Evolutionary conservation across 2,113 vertebrate genomes (phyloP), one percentile per base, ranked within the genome.

Genomic region (Engraulis encrasicolus): DNA sequence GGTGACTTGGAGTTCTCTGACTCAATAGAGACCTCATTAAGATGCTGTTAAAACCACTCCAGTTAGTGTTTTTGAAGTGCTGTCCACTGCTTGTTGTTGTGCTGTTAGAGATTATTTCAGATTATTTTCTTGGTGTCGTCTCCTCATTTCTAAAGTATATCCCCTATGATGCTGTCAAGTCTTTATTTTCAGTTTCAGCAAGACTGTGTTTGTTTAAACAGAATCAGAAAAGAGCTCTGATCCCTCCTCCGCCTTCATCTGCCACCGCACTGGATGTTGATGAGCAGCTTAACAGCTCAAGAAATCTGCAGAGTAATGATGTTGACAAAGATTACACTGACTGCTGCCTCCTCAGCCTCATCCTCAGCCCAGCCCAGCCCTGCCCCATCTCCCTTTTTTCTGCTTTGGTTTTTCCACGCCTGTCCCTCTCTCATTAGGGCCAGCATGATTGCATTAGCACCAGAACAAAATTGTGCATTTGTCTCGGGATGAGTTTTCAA

Each of bases 361-460:
- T n/a, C n/a, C n/a, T n/a, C n/a, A n/a, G n/a, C n/a, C n/a, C n/a
- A n/a, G n/a, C n/a, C n/a, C n/a, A n/a, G n/a, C n/a, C n/a, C n/a
- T n/a, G n/a, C n/a, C n/a, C n/a, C n/a, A n/a, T n/a, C 45, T 45
- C 78, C 34, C 40, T 45, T 45, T n/a, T n/a, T 37, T 80, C 23
- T 49, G 27, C 27, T 52, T 77, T 17, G 17, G 34, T 50, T 81
- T 50, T 81, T 48, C 50, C 50, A 18, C 34, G 31, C 48, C 36
- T 49, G 61, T 81, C 48, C 83, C 61, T 45, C 61, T 45, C 79
- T 85, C 83, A 78, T 81, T 85, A 78, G 61, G n/a, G 45, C 81
- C 61, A 40, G 83, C 79, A 85, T 78, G 79, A 40, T 81, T 74
- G 45, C 79, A 85, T 84, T 86, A 84, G 23, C 15, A 1, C 34